phyloP scores from a whole-genome alignment of 2,113 vertebrate species.

The Propithecus coquereli region DNA sequence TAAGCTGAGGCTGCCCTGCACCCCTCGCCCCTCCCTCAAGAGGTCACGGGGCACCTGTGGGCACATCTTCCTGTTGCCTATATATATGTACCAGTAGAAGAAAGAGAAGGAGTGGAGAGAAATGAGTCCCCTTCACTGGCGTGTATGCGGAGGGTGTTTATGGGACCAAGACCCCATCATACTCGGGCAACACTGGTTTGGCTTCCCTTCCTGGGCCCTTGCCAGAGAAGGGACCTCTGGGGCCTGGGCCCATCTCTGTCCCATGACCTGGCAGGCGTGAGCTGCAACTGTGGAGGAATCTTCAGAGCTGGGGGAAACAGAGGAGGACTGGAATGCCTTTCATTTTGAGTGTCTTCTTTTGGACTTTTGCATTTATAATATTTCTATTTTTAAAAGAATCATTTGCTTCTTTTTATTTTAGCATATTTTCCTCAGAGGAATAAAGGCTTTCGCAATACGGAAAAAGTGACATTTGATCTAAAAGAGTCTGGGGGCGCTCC shows the following conservation, averaged over 20 bases:
- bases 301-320: neutral
- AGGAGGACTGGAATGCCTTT: conserved; percentile 9
- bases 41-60: neutral
- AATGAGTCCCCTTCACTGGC: neutral
- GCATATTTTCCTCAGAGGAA: conserved; percentile 38
- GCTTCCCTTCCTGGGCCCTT: neutral
- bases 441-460: conserved; percentile 37
- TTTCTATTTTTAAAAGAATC: conserved; percentile 54
- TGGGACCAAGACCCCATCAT: neutral
- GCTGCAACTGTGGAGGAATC: neutral
- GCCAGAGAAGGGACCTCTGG: neutral
- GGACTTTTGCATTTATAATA: conserved; percentile 45
- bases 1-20: neutral
- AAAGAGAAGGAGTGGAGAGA: neutral
- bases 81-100: neutral
- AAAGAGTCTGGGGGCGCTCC: neutral
- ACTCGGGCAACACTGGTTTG: neutral
- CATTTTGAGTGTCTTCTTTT: conserved; percentile 33
- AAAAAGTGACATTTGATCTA: conserved; percentile 46
- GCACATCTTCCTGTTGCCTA: neutral
- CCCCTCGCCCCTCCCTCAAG: neutral
- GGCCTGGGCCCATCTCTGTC: neutral
- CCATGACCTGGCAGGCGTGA: neutral
- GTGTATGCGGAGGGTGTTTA: neutral
- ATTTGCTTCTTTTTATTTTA: conserved; percentile 39